Conservation (phyloP, 1,140 invertebrate genomes). For the Notospermus geniculatus region DNA sequence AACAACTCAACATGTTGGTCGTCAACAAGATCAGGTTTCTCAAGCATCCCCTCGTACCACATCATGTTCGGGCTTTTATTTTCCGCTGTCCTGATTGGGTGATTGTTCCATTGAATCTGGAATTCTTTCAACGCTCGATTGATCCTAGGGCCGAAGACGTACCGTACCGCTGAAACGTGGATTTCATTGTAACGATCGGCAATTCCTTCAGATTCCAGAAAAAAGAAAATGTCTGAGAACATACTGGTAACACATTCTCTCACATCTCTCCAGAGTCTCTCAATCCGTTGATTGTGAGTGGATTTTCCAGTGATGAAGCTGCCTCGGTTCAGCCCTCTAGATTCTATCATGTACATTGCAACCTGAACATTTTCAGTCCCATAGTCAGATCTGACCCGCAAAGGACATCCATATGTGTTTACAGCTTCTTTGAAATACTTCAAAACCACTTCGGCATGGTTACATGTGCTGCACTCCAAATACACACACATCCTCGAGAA, state of each 20-base stretch:
- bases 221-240: background rate
- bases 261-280: constrained; percentile 14
- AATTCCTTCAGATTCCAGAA: too few relatives aligned
- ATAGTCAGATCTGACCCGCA: constrained; percentile 22
- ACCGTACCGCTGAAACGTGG: too few relatives aligned
- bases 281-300: too few relatives aligned
- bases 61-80: too few relatives aligned
- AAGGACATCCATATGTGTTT: constrained; percentile 20
- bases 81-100: too few relatives aligned
- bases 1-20: too few relatives aligned
- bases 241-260: background rate
- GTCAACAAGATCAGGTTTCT: too few relatives aligned
- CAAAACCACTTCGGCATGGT: constrained; percentile 20
- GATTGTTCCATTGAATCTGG: too few relatives aligned
- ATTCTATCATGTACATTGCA: constrained; percentile 9
- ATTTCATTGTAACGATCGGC: too few relatives aligned
- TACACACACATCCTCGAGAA: constrained; percentile 20
- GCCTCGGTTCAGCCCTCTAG: constrained; percentile 12
- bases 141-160: too few relatives aligned
- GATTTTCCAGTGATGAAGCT: constrained; percentile 14
- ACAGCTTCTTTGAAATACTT: constrained; percentile 11
- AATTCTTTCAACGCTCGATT: too few relatives aligned
- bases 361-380: constrained; percentile 26
- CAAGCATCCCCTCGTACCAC: too few relatives aligned
- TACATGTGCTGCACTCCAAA: constrained; percentile 18